Conservation (phyloP, 2,113 vertebrate genomes). For the Indicator maculatus region DNA sequence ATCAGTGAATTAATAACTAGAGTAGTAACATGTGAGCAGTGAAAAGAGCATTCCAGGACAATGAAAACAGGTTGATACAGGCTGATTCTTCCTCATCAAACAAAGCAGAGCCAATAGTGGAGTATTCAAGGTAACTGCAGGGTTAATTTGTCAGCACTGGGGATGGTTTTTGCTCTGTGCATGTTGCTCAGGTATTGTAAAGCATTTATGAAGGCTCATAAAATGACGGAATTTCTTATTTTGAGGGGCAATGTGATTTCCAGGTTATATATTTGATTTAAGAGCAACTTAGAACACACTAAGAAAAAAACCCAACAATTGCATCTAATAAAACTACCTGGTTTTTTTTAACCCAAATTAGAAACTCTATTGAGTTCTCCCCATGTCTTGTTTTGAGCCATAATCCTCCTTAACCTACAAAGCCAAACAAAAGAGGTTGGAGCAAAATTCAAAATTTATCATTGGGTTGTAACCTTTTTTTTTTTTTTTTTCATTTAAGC, state of each 20-base stretch:
- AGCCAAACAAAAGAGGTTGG: background rate
- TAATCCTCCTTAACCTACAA: background rate
- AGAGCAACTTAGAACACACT: background rate
- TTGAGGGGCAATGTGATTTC: background rate
- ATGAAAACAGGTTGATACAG: background rate
- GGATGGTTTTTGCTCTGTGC: background rate
- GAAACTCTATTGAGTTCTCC: background rate
- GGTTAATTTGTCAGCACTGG: background rate
- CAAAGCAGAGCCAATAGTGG: background rate
- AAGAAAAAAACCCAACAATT: background rate
- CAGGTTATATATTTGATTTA: background rate
- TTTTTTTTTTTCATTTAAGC: background rate
- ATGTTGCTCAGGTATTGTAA: background rate
- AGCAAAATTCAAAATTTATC: background rate
- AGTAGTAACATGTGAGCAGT: background rate
- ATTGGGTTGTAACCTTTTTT: background rate
- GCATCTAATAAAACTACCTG: background rate
- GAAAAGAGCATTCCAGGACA: background rate
- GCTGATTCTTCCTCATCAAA: background rate
- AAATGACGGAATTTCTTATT: background rate
- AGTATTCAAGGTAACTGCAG: background rate
- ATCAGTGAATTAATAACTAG: background rate
- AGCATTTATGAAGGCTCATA: background rate
- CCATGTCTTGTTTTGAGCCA: background rate
- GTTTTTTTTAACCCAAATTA: background rate